Evolutionary conservation across 1,140 invertebrate species (phyloP).

Genomic region (Diachasmimorpha longicaudata): DNA sequence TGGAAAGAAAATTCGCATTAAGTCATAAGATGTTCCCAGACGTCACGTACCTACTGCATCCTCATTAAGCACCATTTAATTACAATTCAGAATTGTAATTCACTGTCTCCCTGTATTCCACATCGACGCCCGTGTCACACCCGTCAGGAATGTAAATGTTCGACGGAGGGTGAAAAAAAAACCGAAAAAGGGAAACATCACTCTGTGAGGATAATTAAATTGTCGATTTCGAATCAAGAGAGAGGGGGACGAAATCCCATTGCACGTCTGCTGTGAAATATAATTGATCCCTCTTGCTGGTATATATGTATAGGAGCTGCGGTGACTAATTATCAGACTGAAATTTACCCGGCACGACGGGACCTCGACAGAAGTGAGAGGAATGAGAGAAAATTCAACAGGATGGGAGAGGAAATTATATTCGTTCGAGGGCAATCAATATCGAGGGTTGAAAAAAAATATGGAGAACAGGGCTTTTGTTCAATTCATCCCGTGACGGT

Average conservation of each 20-base stretch:
- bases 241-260: not conserved
- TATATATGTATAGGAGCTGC: not conserved
- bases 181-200: not conserved
- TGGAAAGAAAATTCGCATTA: no score
- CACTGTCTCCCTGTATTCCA: not conserved
- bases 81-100: not conserved
- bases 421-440: no score
- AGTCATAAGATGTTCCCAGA: no score
- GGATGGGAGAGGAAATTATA: no score
- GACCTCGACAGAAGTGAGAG: no score
- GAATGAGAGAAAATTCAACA: no score
- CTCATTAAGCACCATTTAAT: not conserved
- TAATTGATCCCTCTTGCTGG: not conserved
- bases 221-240: not conserved
- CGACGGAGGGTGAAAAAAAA: not conserved
- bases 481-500: no score
- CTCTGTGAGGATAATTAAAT: not conserved
- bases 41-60: no score
- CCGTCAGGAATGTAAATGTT: not conserved
- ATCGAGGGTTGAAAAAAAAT: no score
- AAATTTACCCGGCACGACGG: no score
- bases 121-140: not conserved
- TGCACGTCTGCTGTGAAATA: not conserved
- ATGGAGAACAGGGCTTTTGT: no score
- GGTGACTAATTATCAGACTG: no score